Evolutionary conservation across 92 coral and sea anemone species (phyloP), one percentile per base, ranked within the genome.

Genomic region (Meandrina meandrites): DNA sequence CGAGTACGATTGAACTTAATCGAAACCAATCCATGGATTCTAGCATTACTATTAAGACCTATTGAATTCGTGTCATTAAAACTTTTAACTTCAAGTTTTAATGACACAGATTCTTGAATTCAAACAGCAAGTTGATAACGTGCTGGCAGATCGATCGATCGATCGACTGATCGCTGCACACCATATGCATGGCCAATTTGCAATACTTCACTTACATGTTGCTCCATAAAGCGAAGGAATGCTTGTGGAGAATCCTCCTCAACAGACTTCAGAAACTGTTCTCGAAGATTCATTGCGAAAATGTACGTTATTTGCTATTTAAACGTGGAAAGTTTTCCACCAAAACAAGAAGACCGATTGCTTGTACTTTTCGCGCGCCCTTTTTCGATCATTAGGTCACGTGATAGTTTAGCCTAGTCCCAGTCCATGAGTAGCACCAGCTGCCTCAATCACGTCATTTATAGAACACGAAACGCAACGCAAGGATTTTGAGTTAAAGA

Each of bases 191-290:
- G 9, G 8, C 68, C 30, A 60, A 13, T 60, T 47, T 47, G 35
- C 80, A 47, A 40, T 30, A 78, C 98, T 92, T 89, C 15, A 73
- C 98, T 92, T 89, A 96, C 99, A 80, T 95, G 99, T 19, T 93
- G 90, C 37, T 96, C 98, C 80, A 96, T 87, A 76, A 90, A 93
- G 17, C 89, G 90, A 36, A 95, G 79, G 69, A 96, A 96, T 32
- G 81, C 62, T 54, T 79, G 42, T 19, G 95, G 94, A 1, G 91
- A 86, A 56, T 91, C 95, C 58, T 90, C 86, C 68, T 82, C 93
- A 37, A 85, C 92, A 24, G 95, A 89, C 83, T 87, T 86, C 42
- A 94, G 83, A 75, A 94, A 89, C 22, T 86, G 90, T 79, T 90
- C 93, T 45, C 98, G 89, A 50, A 79, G 81, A 82, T 83, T 90